Evolutionary conservation across 2,797 vertebrate genomes (phyloP).

Genomic region (Myoxocephalus aenaeus): DNA sequence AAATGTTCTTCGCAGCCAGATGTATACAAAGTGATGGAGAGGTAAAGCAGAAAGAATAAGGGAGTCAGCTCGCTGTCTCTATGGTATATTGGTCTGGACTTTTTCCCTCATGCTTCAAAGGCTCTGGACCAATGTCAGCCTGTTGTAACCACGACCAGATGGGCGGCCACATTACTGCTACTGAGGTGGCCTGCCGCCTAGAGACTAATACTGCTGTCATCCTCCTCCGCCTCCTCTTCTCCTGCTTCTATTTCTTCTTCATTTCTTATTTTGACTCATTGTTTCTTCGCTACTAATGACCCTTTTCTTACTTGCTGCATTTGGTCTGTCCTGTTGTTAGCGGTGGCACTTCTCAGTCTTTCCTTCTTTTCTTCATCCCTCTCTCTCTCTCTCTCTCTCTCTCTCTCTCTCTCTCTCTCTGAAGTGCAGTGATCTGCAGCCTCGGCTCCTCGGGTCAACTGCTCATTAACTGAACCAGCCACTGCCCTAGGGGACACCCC

Average conservation of each 20-base stretch:
- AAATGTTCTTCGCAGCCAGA: slow-evolving; percentile 26
- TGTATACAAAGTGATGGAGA: slow-evolving; percentile 37
- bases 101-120: slow-evolving; percentile 66
- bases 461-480: slow-evolving; percentile 82
- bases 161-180: slow-evolving; percentile 67
- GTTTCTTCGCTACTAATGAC: slow-evolving; percentile 6
- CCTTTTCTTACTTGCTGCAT: slow-evolving; percentile 43
- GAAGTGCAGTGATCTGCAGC: slow-evolving; percentile 72
- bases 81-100: slow-evolving; percentile 47
- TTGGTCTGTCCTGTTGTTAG: slow-evolving; percentile 31
- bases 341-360: slow-evolving; percentile 27
- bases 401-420: slow-evolving; percentile 8
- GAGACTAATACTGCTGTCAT: slow-evolving; percentile 62
- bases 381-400: slow-evolving; percentile 1
- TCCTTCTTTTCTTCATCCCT: slow-evolving; percentile 27
- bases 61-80: slow-evolving; percentile 46
- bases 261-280: slow-evolving; percentile 8
- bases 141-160: slow-evolving; percentile 75
- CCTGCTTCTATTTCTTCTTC: neutral
- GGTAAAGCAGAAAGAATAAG: slow-evolving; percentile 48
- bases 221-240: slow-evolving; percentile 26
- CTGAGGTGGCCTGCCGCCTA: slow-evolving; percentile 64
- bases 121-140: slow-evolving; percentile 61
- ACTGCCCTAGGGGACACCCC: slow-evolving; percentile 72
- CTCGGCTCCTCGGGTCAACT: slow-evolving; percentile 80